Percentiles rank a stretch among this genome's conserved stretches.
phyloP scores from a whole-genome alignment of 2,113 vertebrate species.

The Mirza zaza region DNA sequence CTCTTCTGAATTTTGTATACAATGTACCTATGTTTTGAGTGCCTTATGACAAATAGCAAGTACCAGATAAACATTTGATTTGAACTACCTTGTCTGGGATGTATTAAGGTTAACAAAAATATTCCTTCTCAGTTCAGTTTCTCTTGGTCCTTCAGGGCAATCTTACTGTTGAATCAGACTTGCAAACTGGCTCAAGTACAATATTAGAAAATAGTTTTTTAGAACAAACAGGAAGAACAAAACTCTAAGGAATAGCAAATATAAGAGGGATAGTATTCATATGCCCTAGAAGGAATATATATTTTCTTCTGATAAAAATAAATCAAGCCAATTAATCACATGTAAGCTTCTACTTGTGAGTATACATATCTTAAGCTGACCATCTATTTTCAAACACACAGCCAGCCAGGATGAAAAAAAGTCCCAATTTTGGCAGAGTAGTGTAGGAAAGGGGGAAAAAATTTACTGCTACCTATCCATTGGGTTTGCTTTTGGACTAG shows the following conservation, averaged over 20 bases:
- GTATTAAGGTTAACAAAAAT: constrained; percentile 21
- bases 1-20: not conserved
- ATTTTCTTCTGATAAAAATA: constrained; percentile 53
- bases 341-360: not conserved
- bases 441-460: not conserved
- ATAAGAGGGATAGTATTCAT: not conserved
- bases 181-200: not conserved
- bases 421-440: constrained; percentile 10
- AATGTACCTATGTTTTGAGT: not conserved
- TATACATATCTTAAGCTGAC: not conserved
- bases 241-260: constrained; percentile 32
- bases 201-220: not conserved
- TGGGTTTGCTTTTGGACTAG: constrained; percentile 18
- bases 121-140: not conserved
- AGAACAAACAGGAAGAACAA: constrained; percentile 41
- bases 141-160: constrained; percentile 16
- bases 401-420: not conserved
- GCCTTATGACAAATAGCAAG: not conserved
- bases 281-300: not conserved
- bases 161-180: not conserved
- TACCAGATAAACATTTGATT: not conserved
- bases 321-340: constrained; percentile 19
- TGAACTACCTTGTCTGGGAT: constrained; percentile 29
- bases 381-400: constrained; percentile 44
- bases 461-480: not conserved